These are phyloP conservation scores for Eupristina koningsbergeri DNA, from an alignment of 1,140 invertebrate genomes.

Conservation along the genomic window DNA sequence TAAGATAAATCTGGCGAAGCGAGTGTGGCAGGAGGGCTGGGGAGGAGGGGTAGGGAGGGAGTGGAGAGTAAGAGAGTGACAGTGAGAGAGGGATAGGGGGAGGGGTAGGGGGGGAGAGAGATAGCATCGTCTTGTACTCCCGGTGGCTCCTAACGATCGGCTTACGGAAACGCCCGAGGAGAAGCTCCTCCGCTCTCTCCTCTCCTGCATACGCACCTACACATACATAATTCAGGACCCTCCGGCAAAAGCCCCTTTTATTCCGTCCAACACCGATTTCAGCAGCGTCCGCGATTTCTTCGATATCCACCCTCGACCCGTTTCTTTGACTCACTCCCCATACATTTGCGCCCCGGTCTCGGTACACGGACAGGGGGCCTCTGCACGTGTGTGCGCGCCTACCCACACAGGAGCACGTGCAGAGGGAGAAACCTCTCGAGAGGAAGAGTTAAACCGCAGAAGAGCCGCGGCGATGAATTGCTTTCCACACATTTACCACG, in stretches of 20 bases:
- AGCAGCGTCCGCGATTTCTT: neutral
- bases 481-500: neutral
- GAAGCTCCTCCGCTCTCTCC: neutral
- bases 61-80: too few species aligned
- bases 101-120: neutral
- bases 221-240: conserved; percentile 28
- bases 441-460: too few species aligned
- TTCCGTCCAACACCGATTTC: neutral
- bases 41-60: neutral
- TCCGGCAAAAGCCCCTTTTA: neutral
- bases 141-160: conserved; percentile 64
- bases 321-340: too few species aligned
- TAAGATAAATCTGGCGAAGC: neutral
- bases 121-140: conserved; percentile 18
- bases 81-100: neutral
- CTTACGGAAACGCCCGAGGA: conserved; percentile 65
- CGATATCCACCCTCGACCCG: too few species aligned
- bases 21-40: neutral
- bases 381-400: neutral
- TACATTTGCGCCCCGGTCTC: too few species aligned
- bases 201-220: neutral
- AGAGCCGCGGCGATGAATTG: neutral
- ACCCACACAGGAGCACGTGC: neutral
- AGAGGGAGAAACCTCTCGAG: neutral
- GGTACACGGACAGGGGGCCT: too few species aligned